A percentile compares a stretch with the other conserved stretches of the same genome.
phyloP scores from a whole-genome alignment of 2,888 invertebrate species.

The Eurois occulta region DNA sequence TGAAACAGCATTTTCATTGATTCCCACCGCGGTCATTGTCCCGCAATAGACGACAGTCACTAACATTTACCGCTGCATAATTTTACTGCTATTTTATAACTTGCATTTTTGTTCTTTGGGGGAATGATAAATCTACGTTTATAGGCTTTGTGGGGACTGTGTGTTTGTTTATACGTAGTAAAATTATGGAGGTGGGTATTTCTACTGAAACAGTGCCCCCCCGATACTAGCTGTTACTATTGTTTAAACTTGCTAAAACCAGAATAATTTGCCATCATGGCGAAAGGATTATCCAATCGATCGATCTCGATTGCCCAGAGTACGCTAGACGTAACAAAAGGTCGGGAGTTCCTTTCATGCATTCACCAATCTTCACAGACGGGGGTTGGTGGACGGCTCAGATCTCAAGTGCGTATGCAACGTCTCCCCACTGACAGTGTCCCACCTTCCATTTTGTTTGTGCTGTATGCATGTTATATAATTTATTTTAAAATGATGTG shows the following conservation, averaged over 20 bases:
- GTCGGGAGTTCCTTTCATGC: background rate
- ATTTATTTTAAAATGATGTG: too few relatives aligned
- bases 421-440: background rate
- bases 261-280: background rate
- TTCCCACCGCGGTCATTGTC: conserved; percentile 72
- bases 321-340: background rate
- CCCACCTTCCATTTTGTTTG: background rate
- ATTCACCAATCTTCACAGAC: background rate
- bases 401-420: background rate
- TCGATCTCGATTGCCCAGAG: background rate
- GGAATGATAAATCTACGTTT: conserved; percentile 48
- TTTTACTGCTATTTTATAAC: conserved; percentile 63
- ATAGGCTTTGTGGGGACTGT: background rate
- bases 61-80: conserved; percentile 65
- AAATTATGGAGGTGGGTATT: background rate
- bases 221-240: background rate
- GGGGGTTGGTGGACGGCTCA: background rate
- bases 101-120: conserved; percentile 55
- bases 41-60: conserved; percentile 47
- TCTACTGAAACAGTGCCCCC: background rate
- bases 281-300: background rate
- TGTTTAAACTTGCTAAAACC: background rate
- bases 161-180: conserved; percentile 27
- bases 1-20: conserved; percentile 71
- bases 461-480: too few relatives aligned